These are phyloP conservation scores for Mormyrus proboscirostris DNA, from an alignment of 2,797 vertebrate genomes.

Conservation along the genomic window DNA sequence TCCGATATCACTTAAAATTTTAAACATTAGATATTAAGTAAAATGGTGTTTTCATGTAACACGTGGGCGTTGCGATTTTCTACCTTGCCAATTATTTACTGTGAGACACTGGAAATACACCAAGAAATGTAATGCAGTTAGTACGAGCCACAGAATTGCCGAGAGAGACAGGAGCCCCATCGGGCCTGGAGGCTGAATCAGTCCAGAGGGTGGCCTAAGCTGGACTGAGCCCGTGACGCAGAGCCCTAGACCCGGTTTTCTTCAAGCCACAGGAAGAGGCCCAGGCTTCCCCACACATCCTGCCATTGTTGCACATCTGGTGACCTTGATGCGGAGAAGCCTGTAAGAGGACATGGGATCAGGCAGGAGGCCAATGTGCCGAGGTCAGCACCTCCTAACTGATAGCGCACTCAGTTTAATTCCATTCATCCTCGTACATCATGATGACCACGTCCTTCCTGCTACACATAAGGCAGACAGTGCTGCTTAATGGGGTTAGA, in stretches of 20 bases:
- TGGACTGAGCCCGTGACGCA: neutral
- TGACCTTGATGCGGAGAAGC: neutral
- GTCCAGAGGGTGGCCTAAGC: neutral
- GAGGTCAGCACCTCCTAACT: neutral
- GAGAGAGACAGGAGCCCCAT: neutral
- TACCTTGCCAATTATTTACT: neutral
- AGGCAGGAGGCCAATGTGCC: neutral
- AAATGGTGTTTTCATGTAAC: neutral
- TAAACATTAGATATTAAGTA: neutral
- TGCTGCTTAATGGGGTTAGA: neutral
- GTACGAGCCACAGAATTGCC: neutral
- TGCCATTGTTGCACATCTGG: conserved; percentile 1
- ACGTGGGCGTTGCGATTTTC: neutral
- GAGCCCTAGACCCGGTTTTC: neutral
- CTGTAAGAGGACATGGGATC: neutral
- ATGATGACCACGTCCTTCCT: neutral
- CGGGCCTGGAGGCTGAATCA: neutral
- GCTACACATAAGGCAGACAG: neutral
- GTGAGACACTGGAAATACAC: neutral
- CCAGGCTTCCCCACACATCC: neutral
- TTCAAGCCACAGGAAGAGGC: conserved; percentile 9
- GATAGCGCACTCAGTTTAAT: neutral
- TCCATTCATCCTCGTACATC: neutral
- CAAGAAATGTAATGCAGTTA: neutral
- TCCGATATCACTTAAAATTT: neutral